These are phyloP conservation scores for Onychorhynchus coronatus DNA, from an alignment of 2,113 vertebrate genomes.

Conservation along the genomic window DNA sequence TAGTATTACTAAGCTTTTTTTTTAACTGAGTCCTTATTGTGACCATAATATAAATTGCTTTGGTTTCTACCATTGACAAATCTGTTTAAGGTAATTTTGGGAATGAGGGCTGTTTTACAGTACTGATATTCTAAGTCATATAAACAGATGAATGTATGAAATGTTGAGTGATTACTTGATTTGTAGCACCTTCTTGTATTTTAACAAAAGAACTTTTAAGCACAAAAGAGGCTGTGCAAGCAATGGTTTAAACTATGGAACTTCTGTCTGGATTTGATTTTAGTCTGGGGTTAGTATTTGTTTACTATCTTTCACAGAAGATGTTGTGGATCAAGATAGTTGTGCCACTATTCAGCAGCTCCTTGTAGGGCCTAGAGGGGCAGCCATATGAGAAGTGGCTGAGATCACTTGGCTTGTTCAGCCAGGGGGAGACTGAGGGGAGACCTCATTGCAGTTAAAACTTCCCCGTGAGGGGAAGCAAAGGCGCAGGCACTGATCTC, in stretches of 20 bases:
- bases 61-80: neutral
- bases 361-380: neutral
- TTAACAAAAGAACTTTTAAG: neutral
- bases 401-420: neutral
- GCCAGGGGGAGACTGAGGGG: neutral
- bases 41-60: neutral
- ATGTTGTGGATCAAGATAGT: neutral
- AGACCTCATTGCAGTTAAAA: neutral
- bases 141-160: neutral
- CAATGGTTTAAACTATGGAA: neutral
- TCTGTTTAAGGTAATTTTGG: neutral
- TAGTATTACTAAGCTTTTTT: neutral
- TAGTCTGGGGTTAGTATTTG: neutral
- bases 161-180: neutral
- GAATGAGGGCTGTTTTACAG: neutral
- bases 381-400: neutral
- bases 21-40: neutral
- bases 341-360: neutral
- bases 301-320: neutral
- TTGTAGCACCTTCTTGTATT: neutral
- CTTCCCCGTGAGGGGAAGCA: rapidly evolving
- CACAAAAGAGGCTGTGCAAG: neutral
- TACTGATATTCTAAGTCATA: neutral
- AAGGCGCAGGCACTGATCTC: neutral
- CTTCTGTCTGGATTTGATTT: neutral